phyloP scores from a whole-genome alignment of 2,797 vertebrate genomes.

The Myotis myotis region DNA sequence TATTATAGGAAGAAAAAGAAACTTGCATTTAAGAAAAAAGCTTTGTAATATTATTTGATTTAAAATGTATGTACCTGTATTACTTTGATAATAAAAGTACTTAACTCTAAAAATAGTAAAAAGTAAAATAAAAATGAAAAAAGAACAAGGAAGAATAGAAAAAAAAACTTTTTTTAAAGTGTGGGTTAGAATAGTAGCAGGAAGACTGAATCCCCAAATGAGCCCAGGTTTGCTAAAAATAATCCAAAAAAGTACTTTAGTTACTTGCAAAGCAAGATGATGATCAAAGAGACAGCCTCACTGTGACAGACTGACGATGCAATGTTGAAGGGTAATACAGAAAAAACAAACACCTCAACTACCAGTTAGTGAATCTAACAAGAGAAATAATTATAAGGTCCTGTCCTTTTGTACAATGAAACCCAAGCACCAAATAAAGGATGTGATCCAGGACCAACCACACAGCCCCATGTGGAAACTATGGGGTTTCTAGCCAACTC shows the following conservation, averaged over 20 bases:
- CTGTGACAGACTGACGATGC: background rate
- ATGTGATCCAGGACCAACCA: background rate
- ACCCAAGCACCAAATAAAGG: slow-evolving; percentile 10
- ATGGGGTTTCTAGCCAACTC: background rate
- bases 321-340: slow-evolving; percentile 2
- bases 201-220: background rate
- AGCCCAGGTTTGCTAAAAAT: slow-evolving; percentile 37
- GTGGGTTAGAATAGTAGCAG: background rate
- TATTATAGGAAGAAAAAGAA: background rate
- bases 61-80: slow-evolving; percentile 9
- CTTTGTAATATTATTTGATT: slow-evolving; percentile 26
- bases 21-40: background rate
- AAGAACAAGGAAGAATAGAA: background rate
- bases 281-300: slow-evolving; percentile 15
- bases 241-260: slow-evolving; percentile 12
- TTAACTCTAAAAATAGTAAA: slow-evolving; percentile 49
- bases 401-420: background rate
- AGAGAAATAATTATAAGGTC: slow-evolving; percentile 28
- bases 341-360: slow-evolving; percentile 43
- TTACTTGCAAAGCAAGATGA: slow-evolving; percentile 9
- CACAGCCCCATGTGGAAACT: background rate
- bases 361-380: slow-evolving; percentile 22
- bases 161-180: background rate
- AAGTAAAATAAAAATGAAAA: background rate
- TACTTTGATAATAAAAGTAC: slow-evolving; percentile 8